Conservation (phyloP, 2,113 vertebrate genomes). For the Psittacus erithacus region DNA sequence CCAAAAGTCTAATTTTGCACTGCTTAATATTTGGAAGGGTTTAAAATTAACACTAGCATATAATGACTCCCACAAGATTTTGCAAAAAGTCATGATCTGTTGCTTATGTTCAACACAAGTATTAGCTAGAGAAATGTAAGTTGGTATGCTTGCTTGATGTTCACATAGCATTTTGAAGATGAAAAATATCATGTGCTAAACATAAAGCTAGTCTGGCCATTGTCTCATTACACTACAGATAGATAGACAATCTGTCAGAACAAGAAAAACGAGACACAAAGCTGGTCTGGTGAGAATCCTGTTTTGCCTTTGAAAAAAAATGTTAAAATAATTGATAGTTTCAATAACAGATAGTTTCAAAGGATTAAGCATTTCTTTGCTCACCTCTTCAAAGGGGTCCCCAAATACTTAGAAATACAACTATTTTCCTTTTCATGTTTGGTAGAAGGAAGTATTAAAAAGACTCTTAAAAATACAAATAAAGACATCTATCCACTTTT, state of each 20-base stretch:
- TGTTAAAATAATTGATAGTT: constrained; percentile 47
- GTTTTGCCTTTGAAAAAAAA: constrained; percentile 54
- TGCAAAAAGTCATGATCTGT: neutral
- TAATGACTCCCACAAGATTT: neutral
- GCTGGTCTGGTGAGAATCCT: constrained; percentile 19
- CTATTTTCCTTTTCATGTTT: constrained; percentile 35
- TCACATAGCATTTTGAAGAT: constrained; percentile 16
- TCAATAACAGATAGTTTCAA: constrained; percentile 41
- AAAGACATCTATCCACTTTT: constrained; percentile 19
- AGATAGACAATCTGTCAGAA: constrained; percentile 38
- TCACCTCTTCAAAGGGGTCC: constrained; percentile 35
- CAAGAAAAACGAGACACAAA: neutral
- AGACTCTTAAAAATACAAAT: constrained; percentile 49
- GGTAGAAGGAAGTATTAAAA: constrained; percentile 15
- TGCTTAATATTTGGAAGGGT: neutral
- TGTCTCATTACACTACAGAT: neutral
- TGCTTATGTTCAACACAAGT: neutral
- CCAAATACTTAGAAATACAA: constrained; percentile 29
- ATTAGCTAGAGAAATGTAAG: neutral
- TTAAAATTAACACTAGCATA: neutral
- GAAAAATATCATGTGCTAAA: neutral
- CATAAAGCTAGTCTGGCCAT: neutral
- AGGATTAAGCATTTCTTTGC: constrained; percentile 40
- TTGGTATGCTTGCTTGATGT: neutral
- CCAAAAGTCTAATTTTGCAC: neutral